Percentiles rank a stretch among this genome's conserved stretches.
Conservation (phyloP, 2,797 vertebrate species). For the Cuniculus paca region DNA sequence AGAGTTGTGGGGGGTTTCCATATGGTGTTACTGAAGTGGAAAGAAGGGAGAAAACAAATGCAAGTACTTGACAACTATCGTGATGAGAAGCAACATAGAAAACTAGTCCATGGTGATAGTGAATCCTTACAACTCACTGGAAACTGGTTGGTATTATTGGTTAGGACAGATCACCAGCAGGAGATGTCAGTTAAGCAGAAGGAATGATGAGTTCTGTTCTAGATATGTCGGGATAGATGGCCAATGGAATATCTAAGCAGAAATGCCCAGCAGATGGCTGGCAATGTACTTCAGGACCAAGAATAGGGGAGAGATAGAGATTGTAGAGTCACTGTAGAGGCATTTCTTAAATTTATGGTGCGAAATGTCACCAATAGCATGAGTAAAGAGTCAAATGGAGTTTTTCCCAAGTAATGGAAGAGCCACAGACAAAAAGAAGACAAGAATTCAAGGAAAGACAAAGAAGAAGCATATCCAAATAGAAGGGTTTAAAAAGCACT, state of each 20-base stretch:
- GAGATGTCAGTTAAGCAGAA: background rate
- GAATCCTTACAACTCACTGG: background rate
- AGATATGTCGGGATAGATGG: too few species aligned
- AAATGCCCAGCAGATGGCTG: background rate
- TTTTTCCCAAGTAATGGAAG: background rate
- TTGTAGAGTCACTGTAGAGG: background rate
- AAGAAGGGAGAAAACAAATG: background rate
- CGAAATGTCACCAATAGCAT: background rate
- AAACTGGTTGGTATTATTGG: background rate
- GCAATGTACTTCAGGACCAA: background rate
- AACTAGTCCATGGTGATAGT: background rate
- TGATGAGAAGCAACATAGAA: background rate
- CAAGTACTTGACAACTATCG: background rate
- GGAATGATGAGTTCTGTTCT: background rate
- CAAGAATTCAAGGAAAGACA: background rate
- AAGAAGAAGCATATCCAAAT: background rate
- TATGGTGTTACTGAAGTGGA: background rate
- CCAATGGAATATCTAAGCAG: background rate
- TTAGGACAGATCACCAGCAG: background rate
- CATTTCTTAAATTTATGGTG: background rate
- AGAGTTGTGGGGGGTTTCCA: background rate
- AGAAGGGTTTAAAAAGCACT: background rate
- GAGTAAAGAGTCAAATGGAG: background rate
- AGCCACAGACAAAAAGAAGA: background rate
- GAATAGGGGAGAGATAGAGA: background rate